Conservation (phyloP, 1,140 invertebrate species). For the Euwallacea similis region DNA sequence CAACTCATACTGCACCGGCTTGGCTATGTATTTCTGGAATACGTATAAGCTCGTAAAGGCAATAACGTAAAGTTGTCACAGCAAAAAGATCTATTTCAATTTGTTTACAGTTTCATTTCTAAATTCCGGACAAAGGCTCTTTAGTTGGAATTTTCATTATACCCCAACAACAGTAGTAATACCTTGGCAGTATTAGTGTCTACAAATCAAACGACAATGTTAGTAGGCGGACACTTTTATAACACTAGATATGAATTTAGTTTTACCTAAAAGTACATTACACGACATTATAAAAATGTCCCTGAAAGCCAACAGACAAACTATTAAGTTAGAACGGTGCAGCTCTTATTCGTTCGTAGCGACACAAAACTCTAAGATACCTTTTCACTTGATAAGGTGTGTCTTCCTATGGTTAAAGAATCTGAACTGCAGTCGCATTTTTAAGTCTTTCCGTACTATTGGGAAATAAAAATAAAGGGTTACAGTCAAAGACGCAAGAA, state of each 20-base stretch:
- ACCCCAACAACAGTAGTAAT: no score
- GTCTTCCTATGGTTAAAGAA: slow-evolving; percentile 91
- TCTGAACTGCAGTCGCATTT: slow-evolving; percentile 87
- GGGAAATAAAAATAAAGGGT: slow-evolving; percentile 20
- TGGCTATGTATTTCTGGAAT: background rate
- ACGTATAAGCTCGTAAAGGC: slow-evolving; percentile 11
- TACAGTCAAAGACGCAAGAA: slow-evolving; percentile 13
- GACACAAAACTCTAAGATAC: background rate
- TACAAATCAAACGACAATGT: no score
- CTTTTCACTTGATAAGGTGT: slow-evolving; percentile 76
- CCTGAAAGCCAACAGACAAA: no score
- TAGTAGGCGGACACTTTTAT: no score
- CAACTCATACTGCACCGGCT: slow-evolving; percentile 7
- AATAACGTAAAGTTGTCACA: slow-evolving; percentile 20
- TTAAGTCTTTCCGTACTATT: slow-evolving; percentile 90
- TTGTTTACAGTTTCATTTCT: slow-evolving; percentile 28
- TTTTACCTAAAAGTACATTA: no score
- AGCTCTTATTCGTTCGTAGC: background rate
- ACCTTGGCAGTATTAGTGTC: no score
- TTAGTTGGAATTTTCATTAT: background rate
- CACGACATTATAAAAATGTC: no score
- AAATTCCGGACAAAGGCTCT: background rate
- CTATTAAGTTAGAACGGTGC: background rate
- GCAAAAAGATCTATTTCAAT: slow-evolving; percentile 22
- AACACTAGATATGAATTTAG: no score